Evolutionary conservation across 1,140 invertebrate genomes (phyloP).

Genomic region (Calycopis cecrops): DNA sequence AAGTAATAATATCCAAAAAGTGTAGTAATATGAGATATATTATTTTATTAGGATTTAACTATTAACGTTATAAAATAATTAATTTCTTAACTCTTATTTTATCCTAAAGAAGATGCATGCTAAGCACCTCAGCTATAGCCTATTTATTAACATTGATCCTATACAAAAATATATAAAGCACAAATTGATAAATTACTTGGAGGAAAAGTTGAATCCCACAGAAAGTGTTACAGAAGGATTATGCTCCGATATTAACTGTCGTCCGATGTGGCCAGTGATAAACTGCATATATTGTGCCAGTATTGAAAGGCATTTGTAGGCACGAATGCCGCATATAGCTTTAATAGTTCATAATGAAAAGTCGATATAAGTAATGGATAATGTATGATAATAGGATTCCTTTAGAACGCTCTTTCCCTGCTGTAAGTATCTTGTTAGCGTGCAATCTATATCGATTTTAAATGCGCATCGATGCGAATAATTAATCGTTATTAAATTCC

Average conservation of each 20-base stretch:
- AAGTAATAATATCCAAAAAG: too few relatives aligned
- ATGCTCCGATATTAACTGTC: constrained; percentile 20
- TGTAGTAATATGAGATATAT: too few relatives aligned
- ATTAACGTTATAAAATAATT: too few relatives aligned
- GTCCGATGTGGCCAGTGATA: constrained; percentile 3
- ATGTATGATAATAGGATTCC: constrained; percentile 26
- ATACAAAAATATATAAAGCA: too few relatives aligned
- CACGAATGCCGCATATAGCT: constrained; percentile 22
- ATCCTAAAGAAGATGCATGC: too few relatives aligned
- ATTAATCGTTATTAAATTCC: too few relatives aligned
- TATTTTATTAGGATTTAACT: too few relatives aligned
- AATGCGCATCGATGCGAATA: constrained; percentile 5
- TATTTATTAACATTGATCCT: too few relatives aligned
- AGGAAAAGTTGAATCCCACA: constrained; percentile 47
- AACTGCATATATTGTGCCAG: constrained; percentile 32
- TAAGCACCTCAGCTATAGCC: too few relatives aligned
- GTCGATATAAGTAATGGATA: constrained; percentile 26
- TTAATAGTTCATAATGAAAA: constrained; percentile 53
- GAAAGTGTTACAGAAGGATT: constrained; percentile 54
- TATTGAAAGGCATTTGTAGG: constrained; percentile 37
- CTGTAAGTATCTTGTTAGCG: constrained; percentile 2
- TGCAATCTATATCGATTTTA: background rate
- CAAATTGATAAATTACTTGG: constrained; percentile 59
- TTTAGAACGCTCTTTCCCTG: constrained; percentile 15
- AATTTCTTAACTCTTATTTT: too few relatives aligned